Evolutionary conservation across 2,888 invertebrate genomes (phyloP), one percentile per base, ranked within the genome.

Genomic region (Caenorhabditis afra): DNA sequence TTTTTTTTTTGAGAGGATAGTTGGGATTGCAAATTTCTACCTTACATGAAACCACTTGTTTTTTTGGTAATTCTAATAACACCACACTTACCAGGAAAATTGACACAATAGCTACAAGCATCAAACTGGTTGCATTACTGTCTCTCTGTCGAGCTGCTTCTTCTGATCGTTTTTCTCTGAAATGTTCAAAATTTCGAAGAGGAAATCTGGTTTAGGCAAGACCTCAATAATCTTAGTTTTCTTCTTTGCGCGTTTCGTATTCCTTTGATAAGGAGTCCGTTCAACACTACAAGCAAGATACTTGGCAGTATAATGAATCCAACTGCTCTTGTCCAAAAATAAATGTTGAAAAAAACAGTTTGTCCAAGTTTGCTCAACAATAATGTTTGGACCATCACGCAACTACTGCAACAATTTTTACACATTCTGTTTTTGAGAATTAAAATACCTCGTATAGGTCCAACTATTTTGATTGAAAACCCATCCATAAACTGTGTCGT

Each of bases 281-380:
- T 97, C 61, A 97, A 93, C 18, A 95, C 94, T 0, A 96, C 95
- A 49, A 97, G 92, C 1, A 95, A 93, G 11, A 95, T 93, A 92
- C 96, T 96, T 0, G 97, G 97, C 73, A 95, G 92, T 81, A 95
- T 92, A 90, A 97, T 95, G n/a, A 97, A 95, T 91, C 95, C 95
- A 8, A 96, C 91, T 12, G 96, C 95, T 14, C 97, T 93, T 91
- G 96, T 96, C 89, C 94, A 93, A 92, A 93, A 92, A 81, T 92
- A 92, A 37, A 84, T 66, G 75, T 94, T 94, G 92, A 94, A 96
- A 92, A 95, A 97, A 7, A 94, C 92, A 90, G 95, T 93, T 80
- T 84, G 83, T 3, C 90, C 90, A 22, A 89, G 67, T 7, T 61
- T 18, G 20, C 66, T 49, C 14, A 90, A 81, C 7, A 90, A 57